Conservation (phyloP, 2,113 vertebrate species). For the Chloroceryle aenea region DNA sequence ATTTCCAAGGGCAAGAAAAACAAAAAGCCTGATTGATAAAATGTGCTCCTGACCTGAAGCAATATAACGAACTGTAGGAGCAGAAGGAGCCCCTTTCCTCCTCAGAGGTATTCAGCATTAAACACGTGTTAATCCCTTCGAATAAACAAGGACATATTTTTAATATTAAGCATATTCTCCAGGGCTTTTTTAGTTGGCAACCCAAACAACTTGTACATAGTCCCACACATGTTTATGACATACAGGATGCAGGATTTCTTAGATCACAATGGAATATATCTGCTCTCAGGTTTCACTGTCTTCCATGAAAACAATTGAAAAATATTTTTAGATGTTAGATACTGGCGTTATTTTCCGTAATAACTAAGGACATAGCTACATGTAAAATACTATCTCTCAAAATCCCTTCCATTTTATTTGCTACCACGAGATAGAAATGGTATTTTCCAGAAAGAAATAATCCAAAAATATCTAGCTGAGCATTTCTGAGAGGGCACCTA, state of each 20-base stretch:
- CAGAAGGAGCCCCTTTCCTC: neutral
- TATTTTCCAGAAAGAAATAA: neutral
- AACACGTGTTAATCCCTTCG: neutral
- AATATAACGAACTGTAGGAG: neutral
- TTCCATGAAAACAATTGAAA: neutral
- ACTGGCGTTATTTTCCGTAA: neutral
- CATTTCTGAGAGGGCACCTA: neutral
- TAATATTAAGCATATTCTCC: neutral
- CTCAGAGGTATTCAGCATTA: neutral
- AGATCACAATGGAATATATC: neutral
- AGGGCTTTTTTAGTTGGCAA: neutral
- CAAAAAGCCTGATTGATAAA: neutral
- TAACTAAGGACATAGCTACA: neutral
- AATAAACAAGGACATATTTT: neutral
- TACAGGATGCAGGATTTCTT: neutral
- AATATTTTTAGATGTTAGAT: neutral
- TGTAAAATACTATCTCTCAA: neutral
- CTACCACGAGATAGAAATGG: neutral
- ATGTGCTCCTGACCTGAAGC: neutral
- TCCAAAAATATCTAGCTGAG: neutral
- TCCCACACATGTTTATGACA: neutral
- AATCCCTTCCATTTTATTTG: neutral
- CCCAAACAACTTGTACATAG: neutral
- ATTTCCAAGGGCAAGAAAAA: neutral
- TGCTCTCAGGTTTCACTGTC: neutral